Conservation (phyloP, 2,797 vertebrate genomes). For the Trachops cirrhosus region DNA sequence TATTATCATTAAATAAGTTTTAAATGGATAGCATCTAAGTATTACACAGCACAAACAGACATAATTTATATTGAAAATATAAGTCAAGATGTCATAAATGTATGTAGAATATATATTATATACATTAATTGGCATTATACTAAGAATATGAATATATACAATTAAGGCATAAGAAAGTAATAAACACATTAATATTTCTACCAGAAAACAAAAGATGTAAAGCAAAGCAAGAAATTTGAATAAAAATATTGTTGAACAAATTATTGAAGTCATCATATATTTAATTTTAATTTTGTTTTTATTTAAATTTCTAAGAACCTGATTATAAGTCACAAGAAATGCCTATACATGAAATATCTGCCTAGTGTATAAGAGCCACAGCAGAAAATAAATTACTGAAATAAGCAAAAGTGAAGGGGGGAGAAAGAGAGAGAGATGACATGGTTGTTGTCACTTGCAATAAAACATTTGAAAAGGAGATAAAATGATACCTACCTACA, state of each 20-base stretch:
- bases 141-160: background rate
- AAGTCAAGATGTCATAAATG: background rate
- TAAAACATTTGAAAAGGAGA: background rate
- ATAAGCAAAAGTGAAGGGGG: background rate
- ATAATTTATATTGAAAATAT: constrained; percentile 5
- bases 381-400: constrained; percentile 60
- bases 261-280: background rate
- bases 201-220: background rate
- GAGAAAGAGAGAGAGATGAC: background rate
- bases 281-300: constrained; percentile 19
- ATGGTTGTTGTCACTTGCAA: background rate
- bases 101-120: background rate
- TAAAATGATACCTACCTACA: background rate
- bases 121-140: background rate
- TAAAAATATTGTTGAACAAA: constrained; percentile 24
- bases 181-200: background rate
- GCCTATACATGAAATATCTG: background rate
- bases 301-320: constrained; percentile 22
- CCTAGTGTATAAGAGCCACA: constrained; percentile 59
- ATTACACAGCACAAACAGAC: background rate
- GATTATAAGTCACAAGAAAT: constrained; percentile 13
- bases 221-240: background rate
- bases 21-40: constrained; percentile 9
- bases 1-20: background rate
- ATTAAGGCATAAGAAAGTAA: background rate